Percentiles rank a stretch among this genome's conserved stretches.
phyloP scores from a whole-genome alignment of 1,140 invertebrate species.

The Nebria ingens region DNA sequence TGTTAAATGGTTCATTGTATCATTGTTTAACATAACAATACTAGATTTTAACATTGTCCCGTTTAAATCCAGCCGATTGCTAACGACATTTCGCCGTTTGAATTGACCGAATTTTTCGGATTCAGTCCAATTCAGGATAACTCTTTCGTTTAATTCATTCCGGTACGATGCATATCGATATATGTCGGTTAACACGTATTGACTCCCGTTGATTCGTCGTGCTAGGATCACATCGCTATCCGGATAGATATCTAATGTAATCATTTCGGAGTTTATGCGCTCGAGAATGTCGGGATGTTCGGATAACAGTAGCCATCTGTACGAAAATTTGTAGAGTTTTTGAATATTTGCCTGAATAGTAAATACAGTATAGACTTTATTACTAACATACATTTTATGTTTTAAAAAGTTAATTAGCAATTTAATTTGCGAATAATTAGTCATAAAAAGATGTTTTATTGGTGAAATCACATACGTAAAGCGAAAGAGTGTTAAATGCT shows the following conservation, averaged over 20 bases:
- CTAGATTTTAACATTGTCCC: conserved; percentile 29
- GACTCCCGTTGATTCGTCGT: conserved; percentile 11
- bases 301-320: neutral
- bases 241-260: neutral
- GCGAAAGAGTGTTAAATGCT: no score
- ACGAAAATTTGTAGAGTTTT: neutral
- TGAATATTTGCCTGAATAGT: neutral
- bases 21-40: conserved; percentile 39
- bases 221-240: neutral
- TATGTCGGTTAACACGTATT: neutral
- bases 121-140: neutral
- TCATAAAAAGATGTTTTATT: no score
- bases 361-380: no score
- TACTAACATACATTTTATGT: no score
- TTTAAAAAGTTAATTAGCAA: no score
- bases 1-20: conserved; percentile 41
- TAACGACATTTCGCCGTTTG: neutral
- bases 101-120: neutral
- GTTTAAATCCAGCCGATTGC: conserved; percentile 29
- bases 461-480: no score
- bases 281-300: neutral
- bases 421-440: no score
- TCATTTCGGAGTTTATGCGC: no score
- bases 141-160: neutral
- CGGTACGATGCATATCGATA: neutral